These are phyloP conservation scores for Calyptomena viridis DNA, from an alignment of 2,113 vertebrate genomes.

Conservation along the genomic window DNA sequence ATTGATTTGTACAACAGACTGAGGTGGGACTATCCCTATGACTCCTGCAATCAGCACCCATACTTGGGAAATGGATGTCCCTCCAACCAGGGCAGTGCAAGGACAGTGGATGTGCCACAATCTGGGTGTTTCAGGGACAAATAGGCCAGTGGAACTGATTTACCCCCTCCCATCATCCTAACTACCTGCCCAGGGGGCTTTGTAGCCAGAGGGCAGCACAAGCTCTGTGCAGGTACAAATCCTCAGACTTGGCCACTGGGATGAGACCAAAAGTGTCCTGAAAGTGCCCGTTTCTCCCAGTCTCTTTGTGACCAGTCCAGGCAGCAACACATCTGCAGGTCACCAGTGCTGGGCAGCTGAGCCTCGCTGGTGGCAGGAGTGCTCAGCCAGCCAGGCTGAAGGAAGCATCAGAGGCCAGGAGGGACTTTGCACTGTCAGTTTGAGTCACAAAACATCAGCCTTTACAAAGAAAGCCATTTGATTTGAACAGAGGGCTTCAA, in stretches of 20 bases:
- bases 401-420: background rate
- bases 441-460: background rate
- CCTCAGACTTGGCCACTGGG: background rate
- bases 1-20: background rate
- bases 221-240: background rate
- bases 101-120: background rate
- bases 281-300: background rate
- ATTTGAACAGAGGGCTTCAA: background rate
- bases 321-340: rapidly evolving
- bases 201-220: background rate
- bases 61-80: background rate
- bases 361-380: background rate
- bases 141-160: background rate
- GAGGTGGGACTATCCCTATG: background rate
- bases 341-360: background rate
- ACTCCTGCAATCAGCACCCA: background rate
- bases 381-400: background rate
- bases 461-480: background rate
- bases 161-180: background rate
- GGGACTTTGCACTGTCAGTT: background rate
- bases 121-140: background rate
- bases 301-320: background rate
- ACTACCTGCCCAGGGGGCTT: background rate
- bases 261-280: background rate
- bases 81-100: background rate